Conservation (phyloP, 2,888 invertebrate genomes). For the Apamea epomidion region DNA sequence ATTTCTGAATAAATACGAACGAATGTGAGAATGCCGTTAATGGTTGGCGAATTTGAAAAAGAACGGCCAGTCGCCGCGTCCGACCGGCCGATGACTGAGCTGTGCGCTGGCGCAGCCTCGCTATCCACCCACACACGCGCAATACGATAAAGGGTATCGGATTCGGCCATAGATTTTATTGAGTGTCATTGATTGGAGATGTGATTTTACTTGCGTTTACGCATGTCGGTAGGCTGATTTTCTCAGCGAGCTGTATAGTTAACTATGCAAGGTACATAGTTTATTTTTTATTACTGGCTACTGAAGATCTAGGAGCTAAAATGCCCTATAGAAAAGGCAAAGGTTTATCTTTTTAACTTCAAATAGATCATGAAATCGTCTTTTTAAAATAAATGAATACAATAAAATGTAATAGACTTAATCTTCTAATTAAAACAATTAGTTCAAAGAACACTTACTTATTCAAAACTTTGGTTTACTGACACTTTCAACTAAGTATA, state of each 20-base stretch:
- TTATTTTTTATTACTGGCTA: neutral
- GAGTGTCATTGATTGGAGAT: conserved; percentile 72
- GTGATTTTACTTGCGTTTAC: conserved; percentile 62
- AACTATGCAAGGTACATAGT: neutral
- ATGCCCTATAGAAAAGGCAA: neutral
- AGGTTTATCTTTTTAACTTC: neutral
- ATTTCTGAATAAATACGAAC: conserved; percentile 24
- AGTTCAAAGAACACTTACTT: neutral
- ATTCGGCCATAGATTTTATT: conserved; percentile 75
- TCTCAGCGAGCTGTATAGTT: neutral
- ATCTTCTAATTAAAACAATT: neutral
- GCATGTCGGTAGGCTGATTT: conserved; percentile 15
- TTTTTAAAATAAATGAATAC: neutral
- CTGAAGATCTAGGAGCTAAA: neutral
- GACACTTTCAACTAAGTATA: neutral
- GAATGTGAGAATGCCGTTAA: conserved; percentile 43
- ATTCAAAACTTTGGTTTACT: neutral
- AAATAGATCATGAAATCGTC: neutral
- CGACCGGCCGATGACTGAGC: conserved; percentile 84
- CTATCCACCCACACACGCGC: conserved; percentile 72
- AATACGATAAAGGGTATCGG: conserved; percentile 72
- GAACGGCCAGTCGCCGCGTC: conserved; percentile 78
- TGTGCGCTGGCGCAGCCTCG: conserved; percentile 74
- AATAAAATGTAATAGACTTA: neutral
- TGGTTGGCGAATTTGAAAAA: conserved; percentile 67